These are phyloP conservation scores for Crotalus tigris DNA, from an alignment of 2,113 vertebrate genomes.

Conservation along the genomic window DNA sequence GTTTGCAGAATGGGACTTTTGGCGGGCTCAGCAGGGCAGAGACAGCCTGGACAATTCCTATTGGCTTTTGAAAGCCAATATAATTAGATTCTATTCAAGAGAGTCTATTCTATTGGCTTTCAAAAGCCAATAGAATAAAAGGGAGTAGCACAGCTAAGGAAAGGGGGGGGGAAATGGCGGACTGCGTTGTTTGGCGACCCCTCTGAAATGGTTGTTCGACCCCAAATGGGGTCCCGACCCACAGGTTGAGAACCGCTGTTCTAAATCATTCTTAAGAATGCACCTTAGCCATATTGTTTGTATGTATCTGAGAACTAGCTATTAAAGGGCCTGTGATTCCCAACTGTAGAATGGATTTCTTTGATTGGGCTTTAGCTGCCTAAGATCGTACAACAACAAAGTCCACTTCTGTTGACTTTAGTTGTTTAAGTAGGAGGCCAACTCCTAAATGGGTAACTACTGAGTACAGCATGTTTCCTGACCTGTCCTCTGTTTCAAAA, in stretches of 20 bases:
- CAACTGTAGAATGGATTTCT: neutral
- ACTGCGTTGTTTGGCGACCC: too few species aligned
- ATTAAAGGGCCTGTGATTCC: neutral
- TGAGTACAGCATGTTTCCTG: conserved; percentile 18
- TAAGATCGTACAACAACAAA: conserved; percentile 4
- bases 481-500: neutral
- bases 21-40: too few species aligned
- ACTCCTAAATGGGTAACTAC: neutral
- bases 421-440: conserved; percentile 9
- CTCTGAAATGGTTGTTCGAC: too few species aligned
- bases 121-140: too few species aligned
- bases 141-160: too few species aligned
- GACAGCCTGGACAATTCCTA: too few species aligned
- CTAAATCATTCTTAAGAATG: neutral
- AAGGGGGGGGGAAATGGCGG: too few species aligned
- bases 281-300: neutral
- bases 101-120: too few species aligned
- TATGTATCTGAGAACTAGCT: neutral
- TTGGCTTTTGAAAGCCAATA: too few species aligned
- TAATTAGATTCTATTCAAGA: too few species aligned
- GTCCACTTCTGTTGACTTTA: conserved; percentile 21
- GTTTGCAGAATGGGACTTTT: too few species aligned
- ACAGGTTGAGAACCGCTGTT: neutral
- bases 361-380: neutral
- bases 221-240: too few species aligned